These are phyloP conservation scores for Trypoxylon attenuatum DNA, from an alignment of 2,888 invertebrate genomes.

Conservation along the genomic window DNA sequence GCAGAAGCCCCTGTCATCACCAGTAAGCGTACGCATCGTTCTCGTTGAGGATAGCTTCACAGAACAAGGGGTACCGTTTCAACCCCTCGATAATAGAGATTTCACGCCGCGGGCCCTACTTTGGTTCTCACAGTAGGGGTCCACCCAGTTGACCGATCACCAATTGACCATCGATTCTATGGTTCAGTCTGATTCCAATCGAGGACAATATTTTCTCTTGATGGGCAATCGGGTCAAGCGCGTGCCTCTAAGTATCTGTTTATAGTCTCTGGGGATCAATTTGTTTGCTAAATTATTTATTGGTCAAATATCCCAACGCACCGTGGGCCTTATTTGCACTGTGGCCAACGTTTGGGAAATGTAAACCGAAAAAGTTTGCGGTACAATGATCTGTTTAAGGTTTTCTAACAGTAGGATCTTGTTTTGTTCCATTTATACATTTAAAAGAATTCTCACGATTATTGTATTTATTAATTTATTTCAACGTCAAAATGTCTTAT, in stretches of 20 bases:
- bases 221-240: conserved; percentile 43
- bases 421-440: too few species aligned
- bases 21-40: conserved; percentile 35
- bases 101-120: conserved; percentile 73
- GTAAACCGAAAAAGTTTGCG: conserved; percentile 52
- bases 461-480: too few species aligned
- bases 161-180: conserved; percentile 51
- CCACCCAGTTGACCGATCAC: conserved; percentile 37
- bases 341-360: conserved; percentile 69
- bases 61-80: conserved; percentile 45
- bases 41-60: too few species aligned
- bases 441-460: too few species aligned
- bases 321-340: conserved; percentile 66
- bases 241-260: conserved; percentile 75
- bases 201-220: conserved; percentile 25
- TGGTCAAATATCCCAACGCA: conserved; percentile 71
- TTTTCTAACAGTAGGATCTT: neutral
- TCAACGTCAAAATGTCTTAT: too few species aligned
- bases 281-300: conserved; percentile 75
- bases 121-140: conserved; percentile 74
- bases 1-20: conserved; percentile 56
- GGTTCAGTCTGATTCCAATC: rapidly evolving
- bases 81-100: conserved; percentile 73
- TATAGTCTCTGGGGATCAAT: conserved; percentile 74
- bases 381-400: neutral